These are phyloP conservation scores for Xyliphius kryptos DNA, from an alignment of 2,113 vertebrate species.

Conservation along the genomic window DNA sequence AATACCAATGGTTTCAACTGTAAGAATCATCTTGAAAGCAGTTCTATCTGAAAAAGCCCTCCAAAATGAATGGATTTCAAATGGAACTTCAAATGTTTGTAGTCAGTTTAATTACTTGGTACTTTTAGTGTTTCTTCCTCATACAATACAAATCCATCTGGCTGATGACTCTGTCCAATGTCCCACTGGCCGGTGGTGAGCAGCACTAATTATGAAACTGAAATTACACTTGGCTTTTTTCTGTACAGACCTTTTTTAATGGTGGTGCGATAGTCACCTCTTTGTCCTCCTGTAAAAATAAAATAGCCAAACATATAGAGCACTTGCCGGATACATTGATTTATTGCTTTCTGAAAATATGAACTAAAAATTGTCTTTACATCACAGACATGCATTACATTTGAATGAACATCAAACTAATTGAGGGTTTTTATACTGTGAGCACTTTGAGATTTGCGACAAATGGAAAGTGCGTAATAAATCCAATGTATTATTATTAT, in stretches of 20 bases:
- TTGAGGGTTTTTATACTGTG: no score
- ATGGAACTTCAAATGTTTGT: background rate
- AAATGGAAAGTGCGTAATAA: no score
- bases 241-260: constrained; percentile 86
- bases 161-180: constrained; percentile 13
- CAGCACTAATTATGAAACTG: no score
- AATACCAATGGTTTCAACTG: constrained; percentile 28
- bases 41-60: no score
- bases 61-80: no score
- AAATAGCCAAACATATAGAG: background rate
- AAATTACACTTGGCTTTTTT: constrained; percentile 74
- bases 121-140: constrained; percentile 16
- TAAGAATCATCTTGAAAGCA: constrained; percentile 8
- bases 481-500: no score
- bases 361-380: no score
- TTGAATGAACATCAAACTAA: no score
- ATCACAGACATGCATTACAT: no score
- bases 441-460: no score
- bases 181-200: constrained; percentile 4
- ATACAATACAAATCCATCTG: background rate
- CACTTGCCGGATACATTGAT: no score
- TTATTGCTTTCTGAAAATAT: no score
- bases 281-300: constrained; percentile 66
- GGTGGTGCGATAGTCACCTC: constrained; percentile 76
- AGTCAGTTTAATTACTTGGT: background rate